phyloP scores from a whole-genome alignment of 2,888 invertebrate genomes.

The Holacanthella duospinosa region DNA sequence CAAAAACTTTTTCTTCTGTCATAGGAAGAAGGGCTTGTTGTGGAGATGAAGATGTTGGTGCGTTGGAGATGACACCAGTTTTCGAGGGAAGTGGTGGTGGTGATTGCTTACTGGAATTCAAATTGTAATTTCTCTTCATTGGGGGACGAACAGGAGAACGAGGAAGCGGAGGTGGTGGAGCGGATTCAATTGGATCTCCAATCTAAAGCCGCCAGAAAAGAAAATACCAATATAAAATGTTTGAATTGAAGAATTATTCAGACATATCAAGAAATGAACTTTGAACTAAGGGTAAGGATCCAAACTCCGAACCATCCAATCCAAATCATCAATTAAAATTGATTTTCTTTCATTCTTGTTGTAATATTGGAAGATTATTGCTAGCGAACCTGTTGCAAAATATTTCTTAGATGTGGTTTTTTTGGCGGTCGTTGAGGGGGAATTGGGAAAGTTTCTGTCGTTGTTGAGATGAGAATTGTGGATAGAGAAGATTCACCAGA shows the following conservation, averaged over 20 bases:
- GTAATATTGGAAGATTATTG: background rate
- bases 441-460: slow-evolving; percentile 34
- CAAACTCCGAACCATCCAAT: no score
- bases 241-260: background rate
- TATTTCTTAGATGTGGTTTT: slow-evolving; percentile 57
- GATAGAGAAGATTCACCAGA: no score
- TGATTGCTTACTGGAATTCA: slow-evolving; percentile 54
- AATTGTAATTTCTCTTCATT: slow-evolving; percentile 50
- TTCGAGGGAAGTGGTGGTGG: slow-evolving; percentile 48
- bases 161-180: slow-evolving; percentile 25
- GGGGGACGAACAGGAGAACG: slow-evolving; percentile 40
- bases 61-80: slow-evolving; percentile 17
- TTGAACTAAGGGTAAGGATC: no score
- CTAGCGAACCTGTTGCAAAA: no score
- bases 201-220: background rate
- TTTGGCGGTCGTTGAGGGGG: slow-evolving; percentile 62
- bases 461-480: no score
- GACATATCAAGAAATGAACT: no score
- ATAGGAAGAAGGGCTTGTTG: no score
- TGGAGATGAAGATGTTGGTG: background rate
- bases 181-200: background rate
- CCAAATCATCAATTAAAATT: no score
- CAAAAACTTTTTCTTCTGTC: no score
- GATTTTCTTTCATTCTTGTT: no score
- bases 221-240: background rate